A percentile compares a stretch with the other conserved stretches of the same genome.
These are phyloP conservation scores for Argyrosomus regius DNA, from an alignment of 2,797 vertebrate species.

Conservation along the genomic window DNA sequence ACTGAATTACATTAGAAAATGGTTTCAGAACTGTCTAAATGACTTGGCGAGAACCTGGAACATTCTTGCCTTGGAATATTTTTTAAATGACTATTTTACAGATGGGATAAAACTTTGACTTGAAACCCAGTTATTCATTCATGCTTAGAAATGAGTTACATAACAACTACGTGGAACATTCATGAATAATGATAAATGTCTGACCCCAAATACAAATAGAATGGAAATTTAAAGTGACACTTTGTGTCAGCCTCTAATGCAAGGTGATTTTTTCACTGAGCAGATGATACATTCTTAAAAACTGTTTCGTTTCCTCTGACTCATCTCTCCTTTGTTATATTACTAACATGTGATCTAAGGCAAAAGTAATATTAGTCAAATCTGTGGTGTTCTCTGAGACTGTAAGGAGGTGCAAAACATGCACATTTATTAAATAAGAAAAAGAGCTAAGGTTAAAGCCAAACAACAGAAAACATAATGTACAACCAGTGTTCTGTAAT, in stretches of 20 bases:
- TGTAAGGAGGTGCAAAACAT: not conserved
- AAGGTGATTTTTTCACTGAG: not conserved
- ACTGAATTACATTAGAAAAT: slow-evolving; percentile 59
- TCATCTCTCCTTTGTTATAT: not conserved
- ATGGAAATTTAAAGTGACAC: not conserved
- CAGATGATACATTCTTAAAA: slow-evolving; percentile 6
- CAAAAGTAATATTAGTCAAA: not conserved
- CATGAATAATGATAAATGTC: slow-evolving; percentile 24
- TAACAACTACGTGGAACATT: slow-evolving; percentile 17
- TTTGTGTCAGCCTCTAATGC: not conserved
- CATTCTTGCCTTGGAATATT: slow-evolving; percentile 26
- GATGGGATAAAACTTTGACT: slow-evolving; percentile 27
- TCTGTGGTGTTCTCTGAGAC: not conserved
- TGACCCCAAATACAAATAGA: slow-evolving; percentile 12
- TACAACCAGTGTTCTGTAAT: not conserved
- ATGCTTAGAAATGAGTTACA: slow-evolving; percentile 26
- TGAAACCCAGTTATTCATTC: slow-evolving; percentile 24
- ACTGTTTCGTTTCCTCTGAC: not conserved
- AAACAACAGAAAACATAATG: slow-evolving; percentile 5
- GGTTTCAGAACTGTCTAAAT: slow-evolving; percentile 41
- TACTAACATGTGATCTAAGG: not conserved
- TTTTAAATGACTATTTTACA: slow-evolving; percentile 35
- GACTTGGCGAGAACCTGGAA: slow-evolving; percentile 47
- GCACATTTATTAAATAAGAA: not conserved
- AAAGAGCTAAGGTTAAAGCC: not conserved